phyloP scores from a whole-genome alignment of 2,888 invertebrate genomes.

The Malthinus seriepunctatus region DNA sequence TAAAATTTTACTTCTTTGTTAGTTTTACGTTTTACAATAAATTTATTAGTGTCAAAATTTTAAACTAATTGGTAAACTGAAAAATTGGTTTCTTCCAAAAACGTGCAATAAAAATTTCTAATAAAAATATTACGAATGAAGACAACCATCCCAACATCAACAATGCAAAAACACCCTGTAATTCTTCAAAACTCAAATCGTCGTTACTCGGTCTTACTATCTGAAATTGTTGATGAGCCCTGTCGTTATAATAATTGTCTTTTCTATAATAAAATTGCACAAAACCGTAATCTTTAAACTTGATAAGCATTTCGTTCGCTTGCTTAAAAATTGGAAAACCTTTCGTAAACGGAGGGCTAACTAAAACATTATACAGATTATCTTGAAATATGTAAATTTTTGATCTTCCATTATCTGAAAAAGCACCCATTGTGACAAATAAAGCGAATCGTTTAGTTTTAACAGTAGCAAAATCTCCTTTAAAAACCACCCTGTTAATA shows the following conservation, averaged over 20 bases:
- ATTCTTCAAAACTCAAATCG: not conserved
- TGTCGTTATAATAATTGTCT: not conserved
- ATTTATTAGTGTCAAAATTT: too few species aligned
- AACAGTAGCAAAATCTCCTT: not conserved
- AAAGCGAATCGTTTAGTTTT: not conserved
- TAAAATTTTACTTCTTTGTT: too few species aligned
- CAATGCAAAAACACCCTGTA: not conserved
- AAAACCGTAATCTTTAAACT: not conserved
- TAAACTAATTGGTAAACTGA: too few species aligned
- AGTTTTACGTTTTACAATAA: too few species aligned
- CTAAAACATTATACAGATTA: not conserved
- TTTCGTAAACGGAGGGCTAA: not conserved
- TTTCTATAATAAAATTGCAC: not conserved
- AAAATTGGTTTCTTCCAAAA: too few species aligned
- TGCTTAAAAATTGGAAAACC: not conserved
- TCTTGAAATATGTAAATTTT: not conserved
- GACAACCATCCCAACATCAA: not conserved
- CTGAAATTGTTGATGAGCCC: not conserved
- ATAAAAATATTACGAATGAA: not conserved
- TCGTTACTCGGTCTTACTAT: not conserved
- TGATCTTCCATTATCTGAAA: constrained; percentile 3
- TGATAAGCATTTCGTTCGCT: not conserved
- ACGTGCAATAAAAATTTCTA: not conserved
- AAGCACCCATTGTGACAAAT: not conserved
- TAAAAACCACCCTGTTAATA: not conserved